Base-by-base conservation (phyloP, 2,797 vertebrate species). In the Sciurus vulgaris region DNA sequence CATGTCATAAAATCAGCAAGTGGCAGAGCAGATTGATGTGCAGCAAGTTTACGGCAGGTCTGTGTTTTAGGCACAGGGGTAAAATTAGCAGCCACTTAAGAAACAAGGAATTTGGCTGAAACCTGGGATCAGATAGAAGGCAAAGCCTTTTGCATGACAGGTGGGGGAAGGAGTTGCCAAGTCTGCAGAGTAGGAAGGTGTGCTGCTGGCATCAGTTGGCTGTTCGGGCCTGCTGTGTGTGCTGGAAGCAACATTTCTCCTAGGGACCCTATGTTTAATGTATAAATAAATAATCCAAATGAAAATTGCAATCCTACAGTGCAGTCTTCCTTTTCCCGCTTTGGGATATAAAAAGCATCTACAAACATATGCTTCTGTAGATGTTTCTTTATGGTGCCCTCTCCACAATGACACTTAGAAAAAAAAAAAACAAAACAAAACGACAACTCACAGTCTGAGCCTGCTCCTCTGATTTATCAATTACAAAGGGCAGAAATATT, bases 231-330 rank as follows among this genome's bases (percentile, higher is more conserved):
- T 63, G 11, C 30, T 41, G 20, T 59, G n/a, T 33, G 92, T 69
- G 20, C 76, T 78, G n/a, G 73, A 86, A 95, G 56, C 81, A 93
- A 56, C n/a, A 3, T 9, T 94, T 85, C 38, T 61, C 30, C 41
- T 10, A 61, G 56, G 24, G 38, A 87, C 76, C 95, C 38, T 93
- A 11, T 92, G 67, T 93, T 96, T 96, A 94, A 86, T 7, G n/a
- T 76, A 83, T 69, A 98, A 97, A 96, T 96, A 95, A 97, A 94
- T 94, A 94, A 95, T 72, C 59, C 76, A 91, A 87, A 92, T 79
- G 77, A 86, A 96, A 95, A 95, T 92, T 81, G 59, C 61, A 86
- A 35, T 83, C 86, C 79, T 69, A 7, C 85, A 69, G 35, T 65
- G 54, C 67, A 63, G 56, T 96, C 81, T 38, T 97, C 78, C 35